Base-by-base conservation (phyloP, 2,113 vertebrate genomes). In the Pteropus alecto region DNA sequence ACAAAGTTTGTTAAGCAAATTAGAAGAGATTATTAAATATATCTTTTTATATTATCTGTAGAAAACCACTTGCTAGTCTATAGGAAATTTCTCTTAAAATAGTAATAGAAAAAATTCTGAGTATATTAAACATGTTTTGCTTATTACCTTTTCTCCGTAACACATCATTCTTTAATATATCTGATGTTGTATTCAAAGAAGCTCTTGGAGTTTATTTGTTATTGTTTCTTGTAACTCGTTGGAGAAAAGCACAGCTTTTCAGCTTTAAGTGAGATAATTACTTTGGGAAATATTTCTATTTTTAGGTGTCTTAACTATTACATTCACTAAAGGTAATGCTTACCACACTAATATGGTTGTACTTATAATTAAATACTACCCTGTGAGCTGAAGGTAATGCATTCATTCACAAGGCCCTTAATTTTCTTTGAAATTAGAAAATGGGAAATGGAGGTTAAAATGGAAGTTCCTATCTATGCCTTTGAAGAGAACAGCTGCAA, bases 221-320 rank as follows among this genome's bases (percentile, higher is more conserved):
- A 11, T 56, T 74, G 7, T 77, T 85, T 82, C 26, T 93, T 91
- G 91, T 74, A 87, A 83, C 13, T 26, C 90, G 65, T 61, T 81
- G 13, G n/a, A 28, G 24, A 90, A 92, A 70, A 91, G 43, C n/a
- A 48, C 24, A 82, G 2, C 35, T 84, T 95, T 84, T 82, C 7
- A 68, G 30, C 46, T 84, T 83, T 95, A 74, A 90, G 4, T 90
- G 76, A 96, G 67, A 90, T 92, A 96, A 78, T 76, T 90, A 61
- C 22, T 93, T 97, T 65, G 61, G n/a, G 67, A 88, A 92, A n/a
- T 46, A 94, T 56, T 93, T 90, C 30, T 90, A 70, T 85, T 97
- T 96, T 88, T 51, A 86, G 33, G 13, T 87, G 3, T 15, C 21
- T 70, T 87, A 90, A 88, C 41, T 92, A 26, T 79, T 89, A 73